Evolutionary conservation across 2,888 invertebrate species (phyloP), one percentile per base, ranked within the genome.

Genomic region (Agriopis aurantiaria): DNA sequence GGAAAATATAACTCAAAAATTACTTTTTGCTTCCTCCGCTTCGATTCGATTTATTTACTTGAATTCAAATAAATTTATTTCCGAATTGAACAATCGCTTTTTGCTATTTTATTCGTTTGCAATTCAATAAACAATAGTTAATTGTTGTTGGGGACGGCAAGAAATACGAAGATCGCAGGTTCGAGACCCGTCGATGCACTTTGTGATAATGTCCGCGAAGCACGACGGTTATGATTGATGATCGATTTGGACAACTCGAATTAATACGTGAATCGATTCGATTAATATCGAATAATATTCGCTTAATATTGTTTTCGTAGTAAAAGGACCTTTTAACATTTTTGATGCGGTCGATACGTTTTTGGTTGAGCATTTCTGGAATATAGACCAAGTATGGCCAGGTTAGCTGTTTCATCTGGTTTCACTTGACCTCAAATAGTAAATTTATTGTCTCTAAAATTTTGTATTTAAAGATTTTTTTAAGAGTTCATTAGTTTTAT

Each of bases 181-280:
- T 80, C 77, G 81, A 77, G 75, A 78, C 78, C 74, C 84, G 82
- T 80, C 79, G 90, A 90, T 89, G 80, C 80, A 83, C 83, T 85
- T 79, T 81, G 83, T 80, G 92, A 92, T 92, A 90, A 83, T 83
- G 89, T 90, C 88, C 72, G 73, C 71, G 65, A 81, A 80, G 85
- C 84, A 85, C 81, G 86, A 82, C 75, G 81, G 78, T 76, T 92
- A 92, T 92, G 93, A 93, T 92, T 90, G 91, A 93, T 90, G 91
- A 80, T 75, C 86, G 85, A 89, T 89, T 88, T 88, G 83, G 85
- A 82, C 82, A 80, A 87, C 87, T 83, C 82, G 88, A 90, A 90
- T 91, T 88, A 91, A 91, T 88, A 90, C 89, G 85, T 88, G 90
- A 88, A 88, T 88, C 87, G 88, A 87, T 85, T 80, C 76, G 82